Percentiles rank a stretch among this genome's conserved stretches.
Evolutionary conservation across 2,888 invertebrate species (phyloP).

Genomic region (Eristalis pertinax): DNA sequence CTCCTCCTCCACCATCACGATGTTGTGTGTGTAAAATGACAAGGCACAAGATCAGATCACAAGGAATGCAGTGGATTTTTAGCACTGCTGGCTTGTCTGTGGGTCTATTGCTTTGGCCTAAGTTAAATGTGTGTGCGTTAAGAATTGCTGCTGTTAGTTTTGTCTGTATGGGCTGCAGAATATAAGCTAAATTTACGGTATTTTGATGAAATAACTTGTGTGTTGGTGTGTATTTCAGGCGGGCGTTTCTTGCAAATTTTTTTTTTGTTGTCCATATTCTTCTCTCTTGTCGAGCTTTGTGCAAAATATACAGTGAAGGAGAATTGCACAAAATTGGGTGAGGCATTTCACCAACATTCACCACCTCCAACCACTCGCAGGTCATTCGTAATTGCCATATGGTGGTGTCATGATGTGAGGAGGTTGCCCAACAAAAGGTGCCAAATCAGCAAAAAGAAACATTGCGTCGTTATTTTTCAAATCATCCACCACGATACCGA

Average conservation of each 20-base stretch:
- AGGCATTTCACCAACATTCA: slow-evolving; percentile 1
- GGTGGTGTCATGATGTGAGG: not conserved
- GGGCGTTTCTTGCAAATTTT: not conserved
- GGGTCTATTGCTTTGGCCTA: not conserved
- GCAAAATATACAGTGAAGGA: slow-evolving; percentile 19
- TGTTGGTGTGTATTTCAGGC: slow-evolving; percentile 50
- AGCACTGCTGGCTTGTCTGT: slow-evolving; percentile 1
- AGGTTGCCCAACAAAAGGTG: too few species aligned
- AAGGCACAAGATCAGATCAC: not conserved
- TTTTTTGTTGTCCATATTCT: not conserved
- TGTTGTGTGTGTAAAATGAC: not conserved
- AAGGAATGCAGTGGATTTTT: slow-evolving; percentile 43
- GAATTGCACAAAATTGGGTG: slow-evolving; percentile 59
- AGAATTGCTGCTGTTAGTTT: not conserved
- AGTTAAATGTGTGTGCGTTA: not conserved
- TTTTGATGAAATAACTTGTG: slow-evolving; percentile 33
- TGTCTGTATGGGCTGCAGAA: slow-evolving; percentile 2
- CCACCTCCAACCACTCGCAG: not conserved
- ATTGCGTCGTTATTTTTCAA: not conserved
- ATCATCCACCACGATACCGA: not conserved
- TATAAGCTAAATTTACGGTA: slow-evolving; percentile 59
- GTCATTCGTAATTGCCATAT: not conserved
- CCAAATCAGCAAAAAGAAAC: slow-evolving; percentile 3
- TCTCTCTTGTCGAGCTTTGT: slow-evolving; percentile 43
- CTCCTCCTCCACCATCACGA: not conserved